These are phyloP conservation scores for Pecten maximus DNA, from an alignment of 2,888 invertebrate species.

Conservation along the genomic window DNA sequence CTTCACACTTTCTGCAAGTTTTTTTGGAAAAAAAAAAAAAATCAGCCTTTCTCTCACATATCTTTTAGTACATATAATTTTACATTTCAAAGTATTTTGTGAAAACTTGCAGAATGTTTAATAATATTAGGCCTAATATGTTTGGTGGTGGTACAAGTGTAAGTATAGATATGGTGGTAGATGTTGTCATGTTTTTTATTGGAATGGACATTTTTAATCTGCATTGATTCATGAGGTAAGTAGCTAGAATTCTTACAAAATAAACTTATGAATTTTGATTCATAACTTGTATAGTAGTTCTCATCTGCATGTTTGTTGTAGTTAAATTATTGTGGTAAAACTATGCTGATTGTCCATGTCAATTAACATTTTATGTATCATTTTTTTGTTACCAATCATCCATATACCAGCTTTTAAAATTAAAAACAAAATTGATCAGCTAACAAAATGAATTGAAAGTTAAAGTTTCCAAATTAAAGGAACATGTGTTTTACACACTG, in stretches of 20 bases:
- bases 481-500: too few relatives aligned
- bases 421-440: too few relatives aligned
- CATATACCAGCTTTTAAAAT: background rate
- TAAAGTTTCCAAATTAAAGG: too few relatives aligned
- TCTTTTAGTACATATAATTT: background rate
- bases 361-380: too few relatives aligned
- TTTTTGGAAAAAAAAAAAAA: slow-evolving; percentile 26
- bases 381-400: background rate
- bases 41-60: background rate
- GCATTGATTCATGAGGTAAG: background rate
- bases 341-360: too few relatives aligned
- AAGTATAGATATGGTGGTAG: background rate
- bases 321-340: background rate
- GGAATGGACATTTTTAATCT: background rate
- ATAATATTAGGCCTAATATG: background rate
- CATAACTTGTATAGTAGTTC: slow-evolving; percentile 46
- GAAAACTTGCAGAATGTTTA: background rate
- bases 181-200: background rate
- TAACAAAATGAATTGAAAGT: too few relatives aligned
- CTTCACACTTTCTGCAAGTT: background rate
- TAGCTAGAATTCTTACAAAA: background rate
- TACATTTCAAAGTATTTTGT: background rate
- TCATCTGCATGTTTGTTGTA: slow-evolving; percentile 58
- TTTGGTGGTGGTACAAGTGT: slow-evolving; percentile 9
- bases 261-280: background rate